A percentile compares a stretch with the other conserved stretches of the same genome.
Conservation (phyloP, 2,888 invertebrate genomes). For the Crioceris asparagi region DNA sequence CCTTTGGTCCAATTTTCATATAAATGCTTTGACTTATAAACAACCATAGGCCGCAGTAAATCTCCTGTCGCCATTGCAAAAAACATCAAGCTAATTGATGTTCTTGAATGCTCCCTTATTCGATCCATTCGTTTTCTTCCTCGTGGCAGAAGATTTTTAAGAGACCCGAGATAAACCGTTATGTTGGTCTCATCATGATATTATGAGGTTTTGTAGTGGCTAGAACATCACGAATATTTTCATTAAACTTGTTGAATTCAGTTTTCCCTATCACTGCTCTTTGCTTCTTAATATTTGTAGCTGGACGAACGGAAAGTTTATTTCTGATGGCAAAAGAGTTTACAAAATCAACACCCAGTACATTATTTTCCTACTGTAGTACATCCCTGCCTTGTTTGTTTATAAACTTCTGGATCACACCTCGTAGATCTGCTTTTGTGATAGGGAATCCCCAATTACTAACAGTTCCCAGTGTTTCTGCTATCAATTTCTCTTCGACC, state of each 20-base stretch:
- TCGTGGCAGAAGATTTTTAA: constrained; percentile 23
- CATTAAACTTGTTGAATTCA: too few relatives aligned
- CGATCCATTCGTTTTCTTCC: constrained; percentile 27
- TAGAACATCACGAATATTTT: too few relatives aligned
- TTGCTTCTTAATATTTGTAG: constrained; percentile 10
- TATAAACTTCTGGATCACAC: background rate
- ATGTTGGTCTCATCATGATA: constrained; percentile 30
- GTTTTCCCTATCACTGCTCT: too few relatives aligned
- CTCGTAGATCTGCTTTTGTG: background rate
- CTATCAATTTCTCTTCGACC: background rate
- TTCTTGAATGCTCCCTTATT: constrained; percentile 25
- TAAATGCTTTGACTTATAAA: constrained; percentile 24
- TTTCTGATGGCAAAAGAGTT: constrained; percentile 5
- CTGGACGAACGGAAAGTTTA: constrained; percentile 6
- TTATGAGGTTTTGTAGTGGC: too few relatives aligned
- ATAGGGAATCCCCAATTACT: background rate
- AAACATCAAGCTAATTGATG: constrained; percentile 28
- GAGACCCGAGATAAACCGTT: constrained; percentile 28
- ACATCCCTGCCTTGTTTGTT: background rate
- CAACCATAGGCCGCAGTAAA: constrained; percentile 27
- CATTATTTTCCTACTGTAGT: constrained; percentile 7
- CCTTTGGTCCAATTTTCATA: constrained; percentile 14
- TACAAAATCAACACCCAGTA: constrained; percentile 9
- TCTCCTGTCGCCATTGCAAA: constrained; percentile 24
- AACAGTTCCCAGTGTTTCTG: background rate